Evolutionary conservation across 2,113 vertebrate genomes (phyloP).

Genomic region (Eleginops maclovinus): DNA sequence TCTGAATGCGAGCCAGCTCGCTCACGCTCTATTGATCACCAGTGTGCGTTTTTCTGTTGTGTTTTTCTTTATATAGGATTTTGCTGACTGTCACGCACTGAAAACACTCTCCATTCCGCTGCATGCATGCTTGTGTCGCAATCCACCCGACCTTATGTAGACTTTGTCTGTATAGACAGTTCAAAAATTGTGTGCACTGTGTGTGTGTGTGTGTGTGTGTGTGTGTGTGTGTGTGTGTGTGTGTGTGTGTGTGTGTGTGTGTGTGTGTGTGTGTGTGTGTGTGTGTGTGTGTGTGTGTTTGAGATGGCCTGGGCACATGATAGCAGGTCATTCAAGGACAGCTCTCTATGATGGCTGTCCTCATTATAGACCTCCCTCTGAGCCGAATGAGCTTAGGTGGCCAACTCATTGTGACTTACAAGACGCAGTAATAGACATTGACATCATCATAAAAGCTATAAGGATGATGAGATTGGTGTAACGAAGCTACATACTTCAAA

Average conservation of each 20-base stretch:
- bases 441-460: conserved; percentile 36
- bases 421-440: conserved; percentile 46
- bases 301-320: conserved; percentile 21
- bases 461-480: conserved; percentile 58
- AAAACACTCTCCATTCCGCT: neutral
- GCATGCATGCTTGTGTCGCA: neutral
- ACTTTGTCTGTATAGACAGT: neutral
- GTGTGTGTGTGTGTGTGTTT: neutral
- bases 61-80: neutral
- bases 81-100: neutral
- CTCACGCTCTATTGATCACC: neutral
- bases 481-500: conserved; percentile 46
- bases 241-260: neutral
- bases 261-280: neutral
- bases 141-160: neutral
- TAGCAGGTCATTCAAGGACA: conserved; percentile 51
- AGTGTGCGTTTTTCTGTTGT: neutral
- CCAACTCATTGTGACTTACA: conserved; percentile 46
- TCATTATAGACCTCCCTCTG: conserved; percentile 52
- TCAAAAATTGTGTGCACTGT: neutral
- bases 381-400: conserved; percentile 39
- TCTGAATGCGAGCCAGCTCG: conserved; percentile 8
- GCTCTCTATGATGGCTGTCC: conserved; percentile 46
- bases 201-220: neutral
- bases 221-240: neutral